Evolutionary conservation across 2,888 invertebrate species (phyloP), one percentile per base, ranked within the genome.

Genomic region (Drosophila koepferae): DNA sequence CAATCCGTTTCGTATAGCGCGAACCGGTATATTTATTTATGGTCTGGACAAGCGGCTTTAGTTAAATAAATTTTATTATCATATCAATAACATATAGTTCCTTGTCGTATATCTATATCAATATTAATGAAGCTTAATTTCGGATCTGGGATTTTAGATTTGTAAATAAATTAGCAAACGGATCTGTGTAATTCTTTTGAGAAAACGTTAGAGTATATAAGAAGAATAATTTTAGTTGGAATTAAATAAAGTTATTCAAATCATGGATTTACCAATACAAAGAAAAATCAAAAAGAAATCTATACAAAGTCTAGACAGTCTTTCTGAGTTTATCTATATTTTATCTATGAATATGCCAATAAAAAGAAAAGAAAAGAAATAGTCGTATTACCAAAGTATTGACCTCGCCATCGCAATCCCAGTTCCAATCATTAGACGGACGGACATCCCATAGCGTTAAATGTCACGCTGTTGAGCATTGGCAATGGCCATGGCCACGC

Each of bases 381-480:
- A 18, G 34, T 51, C n/a, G n/a, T 18, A 49, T 18, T 51, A 18
- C 12, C 36, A 38, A 20, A 18, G 36, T 38, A 53, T 20, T 36
- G 38, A 18, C 3, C 6, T 31, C 48, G 23, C 12, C 18, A 31
- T 43, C 18, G n/a, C 8, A 14, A 28, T 28, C 28, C 28, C 18
- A 10, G 20, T 23, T 9, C 10, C 48, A 53, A 49, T 40, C 46
- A 69, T 48, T 65, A 60, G 56, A 28, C 34, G 18, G 40, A 55
- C 48, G 18, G 40, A 55, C 48, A 73, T 68, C 74, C 59, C 76
- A 63, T 40, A 40, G 80, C 71, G 74, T 53, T 67, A 71, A 83
- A 64, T 78, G 87, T 84, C 84, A 82, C 82, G 87, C 87, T 87
- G 72, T 44, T 79, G 76, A 73, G 65, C 85, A 82, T 72, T 64